phyloP scores from a whole-genome alignment of 1,140 invertebrate species.

The Trachelipus rathkii region DNA sequence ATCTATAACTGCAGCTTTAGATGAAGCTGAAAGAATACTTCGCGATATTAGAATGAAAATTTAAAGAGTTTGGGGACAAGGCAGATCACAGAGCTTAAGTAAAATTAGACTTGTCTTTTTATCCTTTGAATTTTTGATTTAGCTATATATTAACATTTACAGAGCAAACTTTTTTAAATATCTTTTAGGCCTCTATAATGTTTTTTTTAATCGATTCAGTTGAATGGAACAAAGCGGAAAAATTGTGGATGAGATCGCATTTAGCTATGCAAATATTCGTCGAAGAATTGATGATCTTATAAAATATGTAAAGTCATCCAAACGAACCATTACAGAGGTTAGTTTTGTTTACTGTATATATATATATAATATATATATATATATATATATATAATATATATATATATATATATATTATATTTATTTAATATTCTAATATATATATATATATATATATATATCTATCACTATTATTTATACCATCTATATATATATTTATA shows the following conservation, averaged over 20 bases:
- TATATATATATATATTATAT: too few relatives aligned
- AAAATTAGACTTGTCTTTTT: neutral
- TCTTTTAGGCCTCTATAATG: conserved; percentile 26
- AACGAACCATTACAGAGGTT: conserved; percentile 45
- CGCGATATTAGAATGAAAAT: conserved; percentile 33
- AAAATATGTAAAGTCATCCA: conserved; percentile 42
- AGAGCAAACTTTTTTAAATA: neutral
- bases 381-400: too few relatives aligned
- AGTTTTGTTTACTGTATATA: conserved; percentile 17
- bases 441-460: too few relatives aligned
- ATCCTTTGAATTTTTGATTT: neutral
- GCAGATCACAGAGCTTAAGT: conserved; percentile 38
- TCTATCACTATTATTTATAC: too few relatives aligned
- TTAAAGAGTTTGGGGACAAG: conserved; percentile 22
- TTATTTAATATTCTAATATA: too few relatives aligned
- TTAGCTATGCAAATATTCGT: conserved; percentile 27
- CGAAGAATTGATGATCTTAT: conserved; percentile 44
- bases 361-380: neutral
- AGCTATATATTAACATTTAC: neutral
- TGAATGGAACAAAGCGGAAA: conserved; percentile 29
- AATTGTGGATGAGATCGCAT: conserved; percentile 17
- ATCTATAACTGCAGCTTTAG: conserved; percentile 35
- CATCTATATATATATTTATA: too few relatives aligned
- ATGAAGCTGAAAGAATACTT: conserved; percentile 43
- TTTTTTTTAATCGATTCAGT: conserved; percentile 33